These are phyloP conservation scores for Perccottus glenii DNA, from an alignment of 2,113 vertebrate genomes.

Conservation along the genomic window DNA sequence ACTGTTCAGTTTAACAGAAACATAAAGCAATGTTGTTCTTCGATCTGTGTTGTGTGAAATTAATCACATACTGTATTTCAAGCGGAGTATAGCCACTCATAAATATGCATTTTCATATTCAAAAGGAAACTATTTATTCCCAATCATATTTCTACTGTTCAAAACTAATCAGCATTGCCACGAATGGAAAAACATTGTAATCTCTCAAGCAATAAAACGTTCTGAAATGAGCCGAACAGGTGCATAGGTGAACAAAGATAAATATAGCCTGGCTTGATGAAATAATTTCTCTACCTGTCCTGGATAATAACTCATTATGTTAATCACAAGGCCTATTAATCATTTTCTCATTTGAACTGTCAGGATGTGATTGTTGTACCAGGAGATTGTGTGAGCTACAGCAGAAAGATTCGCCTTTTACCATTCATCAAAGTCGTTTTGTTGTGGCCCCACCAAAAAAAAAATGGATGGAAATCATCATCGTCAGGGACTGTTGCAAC, in stretches of 20 bases:
- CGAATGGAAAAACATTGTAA: slow-evolving; percentile 56
- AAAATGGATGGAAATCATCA: slow-evolving; percentile 8
- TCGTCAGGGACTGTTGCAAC: slow-evolving; percentile 1
- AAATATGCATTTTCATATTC: slow-evolving; percentile 54
- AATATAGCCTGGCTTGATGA: slow-evolving; percentile 75
- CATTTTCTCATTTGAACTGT: slow-evolving; percentile 79
- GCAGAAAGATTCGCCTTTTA: slow-evolving; percentile 55
- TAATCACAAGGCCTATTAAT: slow-evolving; percentile 75
- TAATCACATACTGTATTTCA: slow-evolving; percentile 14
- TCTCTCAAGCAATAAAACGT: slow-evolving; percentile 62
- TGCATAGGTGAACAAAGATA: slow-evolving; percentile 76
- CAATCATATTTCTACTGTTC: slow-evolving; percentile 50
- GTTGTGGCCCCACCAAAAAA: neutral
- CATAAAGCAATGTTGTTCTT: neutral
- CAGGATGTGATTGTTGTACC: slow-evolving; percentile 66
- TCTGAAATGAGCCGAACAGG: slow-evolving; percentile 68
- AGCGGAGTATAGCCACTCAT: slow-evolving; percentile 30
- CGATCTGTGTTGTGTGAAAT: slow-evolving; percentile 18
- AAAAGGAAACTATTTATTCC: slow-evolving; percentile 54
- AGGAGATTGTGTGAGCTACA: slow-evolving; percentile 54
- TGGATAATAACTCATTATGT: slow-evolving; percentile 77
- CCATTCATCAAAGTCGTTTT: slow-evolving; percentile 62
- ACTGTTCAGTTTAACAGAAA: neutral
- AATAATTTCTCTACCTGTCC: slow-evolving; percentile 77
- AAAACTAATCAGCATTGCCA: slow-evolving; percentile 63